Conservation (phyloP, 2,113 vertebrate species). For the Gymnarchus niloticus region DNA sequence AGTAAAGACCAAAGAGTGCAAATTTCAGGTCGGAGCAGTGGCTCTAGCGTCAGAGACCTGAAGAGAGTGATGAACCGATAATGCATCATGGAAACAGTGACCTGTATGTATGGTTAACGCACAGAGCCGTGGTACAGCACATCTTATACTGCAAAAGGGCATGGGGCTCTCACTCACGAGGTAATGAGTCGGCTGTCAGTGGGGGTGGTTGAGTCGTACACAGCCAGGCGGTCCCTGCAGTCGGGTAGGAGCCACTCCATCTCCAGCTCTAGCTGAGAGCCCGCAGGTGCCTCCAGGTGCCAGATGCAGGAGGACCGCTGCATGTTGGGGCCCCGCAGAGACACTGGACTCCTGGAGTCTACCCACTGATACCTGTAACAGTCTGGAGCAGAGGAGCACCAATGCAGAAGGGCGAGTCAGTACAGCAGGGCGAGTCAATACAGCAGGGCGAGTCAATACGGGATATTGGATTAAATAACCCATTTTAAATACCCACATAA, state of each 20-base stretch:
- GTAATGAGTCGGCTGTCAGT: slow-evolving; percentile 75
- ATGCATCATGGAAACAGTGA: not conserved
- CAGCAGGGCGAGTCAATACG: not conserved
- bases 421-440: not conserved
- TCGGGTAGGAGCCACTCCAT: slow-evolving; percentile 77
- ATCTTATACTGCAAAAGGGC: not conserved
- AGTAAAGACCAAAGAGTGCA: not conserved
- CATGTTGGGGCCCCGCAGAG: slow-evolving; percentile 71
- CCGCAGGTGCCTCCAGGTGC: slow-evolving; percentile 72
- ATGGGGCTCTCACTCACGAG: slow-evolving; percentile 66
- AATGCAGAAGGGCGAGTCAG: not conserved
- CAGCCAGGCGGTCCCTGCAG: slow-evolving; percentile 78
- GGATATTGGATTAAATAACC: not conserved
- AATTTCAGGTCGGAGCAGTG: too few relatives aligned
- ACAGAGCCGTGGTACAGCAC: not conserved
- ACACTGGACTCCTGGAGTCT: slow-evolving; percentile 46
- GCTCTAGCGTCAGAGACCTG: too few relatives aligned
- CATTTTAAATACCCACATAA: not conserved
- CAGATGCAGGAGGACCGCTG: slow-evolving; percentile 77
- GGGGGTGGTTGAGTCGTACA: slow-evolving; percentile 72
- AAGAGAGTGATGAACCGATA: not conserved
- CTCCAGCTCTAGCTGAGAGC: slow-evolving; percentile 74
- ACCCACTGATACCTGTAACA: slow-evolving; percentile 79
- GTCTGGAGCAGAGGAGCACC: slow-evolving; percentile 56
- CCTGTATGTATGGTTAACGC: not conserved